These are phyloP conservation scores for Urocitellus parryii DNA, from an alignment of 2,113 vertebrate species.

Conservation along the genomic window DNA sequence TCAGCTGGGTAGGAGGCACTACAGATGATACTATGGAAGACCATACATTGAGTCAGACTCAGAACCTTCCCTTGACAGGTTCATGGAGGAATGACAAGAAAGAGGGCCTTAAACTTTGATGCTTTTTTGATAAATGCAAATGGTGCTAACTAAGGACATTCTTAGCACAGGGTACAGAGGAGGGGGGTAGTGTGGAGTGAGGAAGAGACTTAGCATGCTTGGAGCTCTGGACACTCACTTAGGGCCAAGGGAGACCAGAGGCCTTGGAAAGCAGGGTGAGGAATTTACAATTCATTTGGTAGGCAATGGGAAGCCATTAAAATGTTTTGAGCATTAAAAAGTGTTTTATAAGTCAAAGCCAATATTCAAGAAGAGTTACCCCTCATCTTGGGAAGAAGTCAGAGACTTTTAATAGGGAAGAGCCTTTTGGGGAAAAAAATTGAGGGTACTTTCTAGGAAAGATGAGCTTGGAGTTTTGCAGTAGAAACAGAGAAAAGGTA, in stretches of 20 bases:
- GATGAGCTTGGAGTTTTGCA: background rate
- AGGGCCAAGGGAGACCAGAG: background rate
- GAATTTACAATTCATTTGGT: background rate
- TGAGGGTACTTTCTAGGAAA: background rate
- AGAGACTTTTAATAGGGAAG: background rate
- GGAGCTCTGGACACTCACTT: too few relatives aligned
- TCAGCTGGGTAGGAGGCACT: background rate
- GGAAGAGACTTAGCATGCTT: background rate
- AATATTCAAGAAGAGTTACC: background rate
- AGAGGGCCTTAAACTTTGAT: background rate
- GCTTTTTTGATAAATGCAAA: background rate
- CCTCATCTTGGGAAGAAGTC: background rate
- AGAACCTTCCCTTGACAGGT: background rate
- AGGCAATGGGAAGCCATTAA: background rate
- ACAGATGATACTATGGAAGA: background rate
- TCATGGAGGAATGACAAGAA: background rate
- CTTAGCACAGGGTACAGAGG: background rate
- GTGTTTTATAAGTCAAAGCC: background rate
- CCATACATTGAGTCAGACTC: background rate
- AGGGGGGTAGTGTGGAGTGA: rapidly evolving
- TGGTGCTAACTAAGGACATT: background rate
- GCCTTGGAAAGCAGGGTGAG: background rate
- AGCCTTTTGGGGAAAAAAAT: background rate
- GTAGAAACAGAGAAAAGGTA: background rate
- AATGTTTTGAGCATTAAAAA: background rate